phyloP scores from a whole-genome alignment of 92 coral and sea anemone species.

The Heteractis magnifica region DNA sequence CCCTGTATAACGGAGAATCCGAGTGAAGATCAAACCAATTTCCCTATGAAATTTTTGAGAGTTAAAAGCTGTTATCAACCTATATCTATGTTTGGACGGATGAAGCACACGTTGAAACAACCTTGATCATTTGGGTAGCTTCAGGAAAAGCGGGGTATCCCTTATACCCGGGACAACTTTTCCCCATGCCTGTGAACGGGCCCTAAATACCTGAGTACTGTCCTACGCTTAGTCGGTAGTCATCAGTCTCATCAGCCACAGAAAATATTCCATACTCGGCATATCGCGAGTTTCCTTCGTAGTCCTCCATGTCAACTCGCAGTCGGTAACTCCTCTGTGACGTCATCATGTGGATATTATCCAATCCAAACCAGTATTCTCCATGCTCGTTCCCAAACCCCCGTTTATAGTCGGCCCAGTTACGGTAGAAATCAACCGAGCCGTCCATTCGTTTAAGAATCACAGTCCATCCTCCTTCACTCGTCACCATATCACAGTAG shows the following conservation, averaged over 20 bases:
- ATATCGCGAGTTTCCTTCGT: constrained; percentile 32
- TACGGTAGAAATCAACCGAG: constrained; percentile 48
- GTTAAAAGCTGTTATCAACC: too few species aligned
- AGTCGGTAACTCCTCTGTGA: constrained; percentile 7
- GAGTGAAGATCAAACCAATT: too few species aligned
- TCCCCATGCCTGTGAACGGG: too few species aligned
- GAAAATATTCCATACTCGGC: constrained; percentile 23
- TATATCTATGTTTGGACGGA: too few species aligned
- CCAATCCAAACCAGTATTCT: constrained; percentile 45
- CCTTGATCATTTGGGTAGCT: too few species aligned
- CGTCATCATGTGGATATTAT: constrained; percentile 27
- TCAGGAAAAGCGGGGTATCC: too few species aligned
- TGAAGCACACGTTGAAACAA: too few species aligned
- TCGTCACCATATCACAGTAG: constrained; percentile 41
- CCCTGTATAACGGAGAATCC: too few species aligned
- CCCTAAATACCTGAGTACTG: constrained; percentile 4
- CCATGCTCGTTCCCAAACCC: constrained; percentile 42
- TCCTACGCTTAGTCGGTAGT: constrained; percentile 19
- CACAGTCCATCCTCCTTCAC: constrained; percentile 52
- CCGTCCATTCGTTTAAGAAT: constrained; percentile 40
- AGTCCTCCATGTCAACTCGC: constrained; percentile 46
- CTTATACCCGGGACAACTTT: too few species aligned
- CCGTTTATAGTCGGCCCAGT: constrained; percentile 31
- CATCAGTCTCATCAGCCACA: constrained; percentile 28
- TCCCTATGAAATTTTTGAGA: too few species aligned